Base-by-base conservation (phyloP, 2,113 vertebrate species). In the Ptychochromis oligacanthus region DNA sequence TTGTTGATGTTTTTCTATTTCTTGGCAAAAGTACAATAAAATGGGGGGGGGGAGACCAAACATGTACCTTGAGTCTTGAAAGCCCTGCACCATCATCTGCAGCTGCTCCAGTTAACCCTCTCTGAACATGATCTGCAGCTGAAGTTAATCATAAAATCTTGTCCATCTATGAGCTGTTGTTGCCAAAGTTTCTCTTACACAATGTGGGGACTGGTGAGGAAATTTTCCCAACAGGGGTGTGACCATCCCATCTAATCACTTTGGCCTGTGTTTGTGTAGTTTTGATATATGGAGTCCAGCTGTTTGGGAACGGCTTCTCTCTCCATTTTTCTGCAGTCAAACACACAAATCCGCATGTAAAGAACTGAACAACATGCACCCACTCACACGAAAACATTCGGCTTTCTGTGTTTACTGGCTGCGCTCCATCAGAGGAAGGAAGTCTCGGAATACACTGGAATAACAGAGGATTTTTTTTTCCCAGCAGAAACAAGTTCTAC, bases 351-450 rank as follows among this genome's bases (percentile, higher is more conserved):
- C 49, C 34, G 58, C 58, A 56, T 54, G 26, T 55, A 58, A 75
- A 80, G 56, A 60, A 56, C 13, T 56, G 31, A 80, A 62, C 20
- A 74, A 46, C n/a, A 59, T 12, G 10, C 74, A 2, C 28, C 8
- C 79, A 40, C 65, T 31, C 75, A 80, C 36, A 80, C 55, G 43
- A 60, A 91, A 67, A 90, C 70, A 81, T 83, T 67, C 54, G 56
- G 60, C 26, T 76, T 87, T 88, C 57, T 92, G 87, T 93, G 89
- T 92, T 92, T 94, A 80, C 83, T 94, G 92, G 93, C 90, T 65
- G 58, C 31, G 52, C 11, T 91, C 88, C 91, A 91, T 81, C 43
- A 38, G 24, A 91, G 93, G 94, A 94, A 95, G 93, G 93, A 94
- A 94, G 91, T 89, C 49, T 92, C 18, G 28, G 74, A 90, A 88